phyloP scores from a whole-genome alignment of 2,888 invertebrate species.

The Protodeltote pygarga region DNA sequence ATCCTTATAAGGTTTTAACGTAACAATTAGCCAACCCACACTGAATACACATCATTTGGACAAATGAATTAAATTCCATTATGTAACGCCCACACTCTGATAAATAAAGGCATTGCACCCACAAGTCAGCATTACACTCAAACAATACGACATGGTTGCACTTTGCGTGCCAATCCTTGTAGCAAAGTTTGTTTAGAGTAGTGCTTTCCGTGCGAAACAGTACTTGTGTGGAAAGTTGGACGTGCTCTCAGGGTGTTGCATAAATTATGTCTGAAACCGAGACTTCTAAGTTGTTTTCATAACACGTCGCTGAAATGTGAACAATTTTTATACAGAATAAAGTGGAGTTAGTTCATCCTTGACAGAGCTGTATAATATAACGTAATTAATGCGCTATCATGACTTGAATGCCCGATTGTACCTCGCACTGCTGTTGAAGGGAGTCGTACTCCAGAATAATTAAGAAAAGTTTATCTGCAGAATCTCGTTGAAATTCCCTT shows the following conservation, averaged over 20 bases:
- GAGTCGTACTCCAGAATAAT: constrained; percentile 23
- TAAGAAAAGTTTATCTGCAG: constrained; percentile 31
- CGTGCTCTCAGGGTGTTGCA: constrained; percentile 45
- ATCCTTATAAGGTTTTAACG: constrained; percentile 20
- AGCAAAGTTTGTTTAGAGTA: constrained; percentile 36
- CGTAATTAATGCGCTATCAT: constrained; percentile 60
- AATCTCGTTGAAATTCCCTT: constrained; percentile 37
- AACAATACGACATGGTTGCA: constrained; percentile 53
- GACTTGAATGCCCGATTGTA: constrained; percentile 37
- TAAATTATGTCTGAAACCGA: constrained; percentile 48
- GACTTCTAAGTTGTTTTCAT: constrained; percentile 27
- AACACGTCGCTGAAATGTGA: constrained; percentile 22
- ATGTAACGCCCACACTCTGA: constrained; percentile 34
- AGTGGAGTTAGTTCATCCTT: constrained; percentile 25
- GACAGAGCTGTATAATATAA: constrained; percentile 34
- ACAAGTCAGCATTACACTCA: constrained; percentile 43
- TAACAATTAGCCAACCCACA: constrained; percentile 34
- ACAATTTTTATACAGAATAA: constrained; percentile 32
- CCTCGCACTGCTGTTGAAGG: constrained; percentile 21
- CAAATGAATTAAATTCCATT: constrained; percentile 45
- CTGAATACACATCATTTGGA: constrained; percentile 40
- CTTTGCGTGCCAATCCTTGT: constrained; percentile 48
- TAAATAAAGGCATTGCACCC: constrained; percentile 55
- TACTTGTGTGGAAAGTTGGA: constrained; percentile 26
- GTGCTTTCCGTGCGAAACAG: constrained; percentile 28